These are phyloP conservation scores for Corydoras maculifer DNA, from an alignment of 2,113 vertebrate genomes.

Conservation along the genomic window DNA sequence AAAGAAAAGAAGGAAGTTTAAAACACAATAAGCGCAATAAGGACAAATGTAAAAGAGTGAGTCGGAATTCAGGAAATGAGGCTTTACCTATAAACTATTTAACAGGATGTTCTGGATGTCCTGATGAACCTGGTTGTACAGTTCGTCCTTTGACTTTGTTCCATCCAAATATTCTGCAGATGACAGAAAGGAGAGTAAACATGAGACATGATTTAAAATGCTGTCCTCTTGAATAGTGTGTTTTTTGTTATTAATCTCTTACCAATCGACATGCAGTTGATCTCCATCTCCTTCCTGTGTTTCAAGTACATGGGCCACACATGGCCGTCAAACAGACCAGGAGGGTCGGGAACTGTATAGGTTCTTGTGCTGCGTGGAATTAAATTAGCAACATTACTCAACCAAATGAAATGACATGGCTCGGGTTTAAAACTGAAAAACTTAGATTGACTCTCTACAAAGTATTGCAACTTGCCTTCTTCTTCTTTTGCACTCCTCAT, in stretches of 20 bases:
- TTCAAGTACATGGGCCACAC: slow-evolving; percentile 81
- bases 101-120: slow-evolving; percentile 64
- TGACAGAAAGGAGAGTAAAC: not conserved
- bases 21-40: not conserved
- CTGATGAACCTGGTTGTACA: slow-evolving; percentile 61
- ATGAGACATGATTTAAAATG: not conserved
- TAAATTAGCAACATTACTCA: not conserved
- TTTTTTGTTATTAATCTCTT: slow-evolving; percentile 3
- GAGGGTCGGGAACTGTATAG: slow-evolving; percentile 71
- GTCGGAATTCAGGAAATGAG: not conserved
- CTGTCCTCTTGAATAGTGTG: not conserved
- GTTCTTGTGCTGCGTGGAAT: slow-evolving; percentile 48
- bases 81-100: slow-evolving; percentile 67
- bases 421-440: too few species aligned
- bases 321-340: slow-evolving; percentile 72
- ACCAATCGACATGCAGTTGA: slow-evolving; percentile 44
- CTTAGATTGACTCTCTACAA: not conserved
- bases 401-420: not conserved
- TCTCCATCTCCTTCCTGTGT: slow-evolving; percentile 71
- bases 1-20: slow-evolving; percentile 21
- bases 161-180: slow-evolving; percentile 66
- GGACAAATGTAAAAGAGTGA: not conserved
- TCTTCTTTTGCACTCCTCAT: slow-evolving; percentile 86
- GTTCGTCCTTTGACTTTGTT: slow-evolving; percentile 57
- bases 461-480: slow-evolving; percentile 69